These are phyloP conservation scores for Diphyllodes magnificus DNA, from an alignment of 2,113 vertebrate species.

Conservation along the genomic window DNA sequence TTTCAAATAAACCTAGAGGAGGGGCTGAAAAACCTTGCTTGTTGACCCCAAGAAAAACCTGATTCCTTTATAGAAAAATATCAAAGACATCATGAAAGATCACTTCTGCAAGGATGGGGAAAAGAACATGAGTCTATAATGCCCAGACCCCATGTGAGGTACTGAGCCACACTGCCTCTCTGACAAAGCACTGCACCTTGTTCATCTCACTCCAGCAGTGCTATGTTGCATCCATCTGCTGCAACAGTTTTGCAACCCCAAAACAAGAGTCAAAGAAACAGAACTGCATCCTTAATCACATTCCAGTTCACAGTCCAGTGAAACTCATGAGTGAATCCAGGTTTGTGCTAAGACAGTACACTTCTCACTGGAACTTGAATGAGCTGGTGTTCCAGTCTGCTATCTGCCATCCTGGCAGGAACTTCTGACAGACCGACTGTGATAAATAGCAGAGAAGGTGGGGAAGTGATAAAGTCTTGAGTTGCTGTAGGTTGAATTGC, in stretches of 20 bases:
- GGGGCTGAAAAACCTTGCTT: neutral
- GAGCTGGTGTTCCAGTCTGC: neutral
- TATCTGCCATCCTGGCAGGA: neutral
- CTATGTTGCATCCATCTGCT: neutral
- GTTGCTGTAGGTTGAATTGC: neutral
- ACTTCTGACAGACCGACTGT: neutral
- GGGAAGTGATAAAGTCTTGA: constrained; percentile 1
- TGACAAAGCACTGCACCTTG: neutral
- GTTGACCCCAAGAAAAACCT: neutral
- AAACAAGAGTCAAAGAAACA: neutral
- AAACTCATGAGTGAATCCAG: neutral
- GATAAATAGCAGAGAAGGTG: neutral
- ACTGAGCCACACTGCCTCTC: neutral
- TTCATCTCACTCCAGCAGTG: neutral
- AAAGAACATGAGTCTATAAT: neutral
- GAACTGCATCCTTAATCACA: neutral
- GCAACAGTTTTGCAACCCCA: neutral
- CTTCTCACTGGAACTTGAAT: neutral
- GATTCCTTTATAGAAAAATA: neutral
- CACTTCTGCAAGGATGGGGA: neutral
- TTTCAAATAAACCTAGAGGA: neutral
- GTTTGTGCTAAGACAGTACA: neutral
- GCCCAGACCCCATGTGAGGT: neutral
- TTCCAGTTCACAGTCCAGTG: neutral
- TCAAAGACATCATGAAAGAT: neutral